Base-by-base conservation (phyloP, 1,140 invertebrate genomes). In the Penaeus chinensis region DNA sequence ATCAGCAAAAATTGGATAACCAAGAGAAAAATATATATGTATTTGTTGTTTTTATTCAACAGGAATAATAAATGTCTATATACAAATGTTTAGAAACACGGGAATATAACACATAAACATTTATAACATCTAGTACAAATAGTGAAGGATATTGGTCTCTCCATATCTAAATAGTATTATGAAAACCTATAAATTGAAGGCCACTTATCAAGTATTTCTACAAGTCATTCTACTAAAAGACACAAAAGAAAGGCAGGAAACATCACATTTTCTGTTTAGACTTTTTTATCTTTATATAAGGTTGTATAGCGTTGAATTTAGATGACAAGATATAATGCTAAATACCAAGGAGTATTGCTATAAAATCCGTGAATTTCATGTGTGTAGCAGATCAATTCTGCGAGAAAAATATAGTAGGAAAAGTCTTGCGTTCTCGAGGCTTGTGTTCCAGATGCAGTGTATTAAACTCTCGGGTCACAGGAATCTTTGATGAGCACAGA, bases 171-270 rank as follows among this genome's bases (percentile, higher is more conserved):
- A 65, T 62, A 63, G 47, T 24, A 74, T 37, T 37, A 24, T 74
- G 16, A 18, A 24, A 69, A 27, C 27, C 47, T 20, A 63, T 10
- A n/a, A 24, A 65, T 42, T 24, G 63, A 82, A 82, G 80, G 80
- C 80, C 80, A 82, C 80, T 82, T 66, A 82, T 82, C 24, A 82
- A 69, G 63, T 82, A 82, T 82, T 82, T 82, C 61, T 82, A 82
- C 80, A 82, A 47, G 63, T 63, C 63, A 27, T 24, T 63, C 63
- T 82, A 37, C 62, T 82, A 42, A 37, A 69, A 65, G 61, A 82
- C 80, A 66, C 37, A 27, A 42, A 65, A 27, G 32, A 37, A 81
- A 81, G 63, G 63, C 62, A 63, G 66, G 77, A 60, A 79, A n/a
- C 77, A 79, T 79, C 77, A 60, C 77, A 79, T 79, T 79, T 60